A percentile compares a stretch with the other conserved stretches of the same genome.
phyloP scores from a whole-genome alignment of 2,888 invertebrate species.

The Apamea sordens region DNA sequence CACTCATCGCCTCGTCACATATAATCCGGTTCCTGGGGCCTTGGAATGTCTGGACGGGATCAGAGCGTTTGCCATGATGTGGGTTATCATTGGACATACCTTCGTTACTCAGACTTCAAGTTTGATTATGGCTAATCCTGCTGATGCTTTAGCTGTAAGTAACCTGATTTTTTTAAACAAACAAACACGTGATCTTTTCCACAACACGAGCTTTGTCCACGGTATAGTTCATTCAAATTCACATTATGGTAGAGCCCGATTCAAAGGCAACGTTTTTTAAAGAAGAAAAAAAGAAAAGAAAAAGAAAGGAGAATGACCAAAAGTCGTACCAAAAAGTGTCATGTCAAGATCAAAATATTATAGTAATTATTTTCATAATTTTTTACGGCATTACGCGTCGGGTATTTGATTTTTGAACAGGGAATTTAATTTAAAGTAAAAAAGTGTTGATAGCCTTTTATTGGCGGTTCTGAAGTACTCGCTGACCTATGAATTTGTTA shows the following conservation, averaged over 20 bases:
- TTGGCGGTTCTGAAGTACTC: too few relatives aligned
- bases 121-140: slow-evolving; percentile 70
- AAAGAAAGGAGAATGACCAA: too few relatives aligned
- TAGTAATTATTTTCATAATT: too few relatives aligned
- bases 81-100: slow-evolving; percentile 87
- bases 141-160: slow-evolving; percentile 71
- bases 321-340: too few relatives aligned
- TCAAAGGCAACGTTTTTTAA: too few relatives aligned
- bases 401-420: too few relatives aligned
- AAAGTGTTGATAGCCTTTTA: too few relatives aligned
- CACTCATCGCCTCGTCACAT: slow-evolving; percentile 80
- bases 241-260: not conserved
- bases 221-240: not conserved
- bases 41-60: slow-evolving; percentile 87
- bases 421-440: too few relatives aligned
- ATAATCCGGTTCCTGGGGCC: slow-evolving; percentile 75
- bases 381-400: too few relatives aligned
- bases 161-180: not conserved
- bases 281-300: too few relatives aligned
- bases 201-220: not conserved
- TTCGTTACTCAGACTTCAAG: slow-evolving; percentile 68
- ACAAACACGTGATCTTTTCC: not conserved
- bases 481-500: too few relatives aligned
- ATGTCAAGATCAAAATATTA: too few relatives aligned
- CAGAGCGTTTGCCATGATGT: slow-evolving; percentile 86